phyloP scores from a whole-genome alignment of 37 sponge, comb jelly and placozoan species.

The Amphimedon queenslandica region DNA sequence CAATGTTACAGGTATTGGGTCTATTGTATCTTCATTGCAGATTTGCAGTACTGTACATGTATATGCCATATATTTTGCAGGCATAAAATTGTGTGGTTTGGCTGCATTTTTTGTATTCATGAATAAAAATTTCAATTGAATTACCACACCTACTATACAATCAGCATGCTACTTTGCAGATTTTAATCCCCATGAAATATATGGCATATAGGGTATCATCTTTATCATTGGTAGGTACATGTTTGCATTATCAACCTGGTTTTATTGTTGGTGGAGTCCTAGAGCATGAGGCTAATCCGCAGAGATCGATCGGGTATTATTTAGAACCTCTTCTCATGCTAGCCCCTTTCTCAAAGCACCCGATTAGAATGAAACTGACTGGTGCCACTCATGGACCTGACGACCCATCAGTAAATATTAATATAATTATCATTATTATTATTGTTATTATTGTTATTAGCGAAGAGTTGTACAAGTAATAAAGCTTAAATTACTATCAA shows the following conservation, averaged over 20 bases:
- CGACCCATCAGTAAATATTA: conserved; percentile 80
- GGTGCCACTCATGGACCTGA: conserved; percentile 85
- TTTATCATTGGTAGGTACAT: conserved; percentile 23
- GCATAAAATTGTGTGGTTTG: neutral
- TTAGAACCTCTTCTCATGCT: conserved; percentile 84
- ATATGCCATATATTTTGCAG: no score
- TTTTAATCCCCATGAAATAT: neutral
- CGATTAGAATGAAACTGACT: conserved; percentile 70
- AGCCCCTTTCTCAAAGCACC: conserved; percentile 91
- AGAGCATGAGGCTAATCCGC: conserved; percentile 72
- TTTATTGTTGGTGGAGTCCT: conserved; percentile 78
- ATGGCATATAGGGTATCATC: neutral
- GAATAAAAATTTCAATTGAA: neutral
- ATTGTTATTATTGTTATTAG: neutral
- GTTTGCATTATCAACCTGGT: conserved; percentile 71
- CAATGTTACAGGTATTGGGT: conserved; percentile 97
- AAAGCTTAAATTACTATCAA: no score
- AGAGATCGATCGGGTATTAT: conserved; percentile 83
- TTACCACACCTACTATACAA: no score
- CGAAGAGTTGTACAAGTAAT: no score
- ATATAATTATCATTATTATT: neutral
- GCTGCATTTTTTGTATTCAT: no score
- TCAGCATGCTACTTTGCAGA: neutral
- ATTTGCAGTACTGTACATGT: no score
- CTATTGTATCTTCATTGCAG: no score